phyloP scores from a whole-genome alignment of 1,140 invertebrate species.

The Prorops nasuta region DNA sequence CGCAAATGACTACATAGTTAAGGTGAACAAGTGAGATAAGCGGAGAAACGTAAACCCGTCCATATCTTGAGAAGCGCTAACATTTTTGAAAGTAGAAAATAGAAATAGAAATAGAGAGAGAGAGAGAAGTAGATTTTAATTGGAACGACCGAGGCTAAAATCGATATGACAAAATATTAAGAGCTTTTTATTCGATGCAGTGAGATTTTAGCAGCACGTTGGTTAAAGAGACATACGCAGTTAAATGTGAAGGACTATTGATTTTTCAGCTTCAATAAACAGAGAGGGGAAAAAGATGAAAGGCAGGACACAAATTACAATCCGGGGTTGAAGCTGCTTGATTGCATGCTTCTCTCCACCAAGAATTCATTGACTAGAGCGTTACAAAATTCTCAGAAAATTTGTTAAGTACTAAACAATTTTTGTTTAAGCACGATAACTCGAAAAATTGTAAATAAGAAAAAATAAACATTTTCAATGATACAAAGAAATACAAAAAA shows the following conservation, averaged over 20 bases:
- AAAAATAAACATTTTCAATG: background rate
- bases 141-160: too few relatives aligned
- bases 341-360: constrained; percentile 24
- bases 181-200: too few relatives aligned
- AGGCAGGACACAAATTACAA: constrained; percentile 29
- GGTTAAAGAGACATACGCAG: constrained; percentile 4
- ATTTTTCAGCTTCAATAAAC: constrained; percentile 34
- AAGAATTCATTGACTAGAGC: background rate
- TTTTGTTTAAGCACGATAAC: background rate
- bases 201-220: too few relatives aligned
- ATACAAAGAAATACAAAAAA: constrained; percentile 12
- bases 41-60: too few relatives aligned
- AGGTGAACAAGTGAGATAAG: too few relatives aligned
- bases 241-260: constrained; percentile 24
- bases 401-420: too few relatives aligned
- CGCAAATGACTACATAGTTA: too few relatives aligned
- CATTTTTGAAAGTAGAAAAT: too few relatives aligned
- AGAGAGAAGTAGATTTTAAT: too few relatives aligned
- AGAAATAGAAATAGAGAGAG: too few relatives aligned
- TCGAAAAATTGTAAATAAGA: constrained; percentile 5
- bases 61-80: too few relatives aligned
- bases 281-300: constrained; percentile 23
- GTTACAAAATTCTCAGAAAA: background rate
- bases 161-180: too few relatives aligned
- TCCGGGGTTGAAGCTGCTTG: constrained; percentile 13